Base-by-base conservation (phyloP, 2,113 vertebrate genomes). In the Carlito syrichta region DNA sequence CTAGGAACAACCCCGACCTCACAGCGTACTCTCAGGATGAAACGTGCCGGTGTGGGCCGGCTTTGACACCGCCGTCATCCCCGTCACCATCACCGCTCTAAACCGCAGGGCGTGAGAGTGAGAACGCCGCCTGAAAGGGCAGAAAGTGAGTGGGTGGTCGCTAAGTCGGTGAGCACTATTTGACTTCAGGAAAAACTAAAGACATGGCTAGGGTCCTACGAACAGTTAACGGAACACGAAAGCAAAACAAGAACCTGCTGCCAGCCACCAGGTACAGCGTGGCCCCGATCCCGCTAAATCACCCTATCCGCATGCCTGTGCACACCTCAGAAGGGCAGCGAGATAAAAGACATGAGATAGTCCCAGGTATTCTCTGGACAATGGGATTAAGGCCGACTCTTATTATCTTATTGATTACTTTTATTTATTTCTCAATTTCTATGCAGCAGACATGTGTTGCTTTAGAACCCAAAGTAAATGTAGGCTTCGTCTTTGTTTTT, bases 401-500 rank as follows among this genome's bases (percentile, higher is more conserved):
- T 45, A 16, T 5, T 20, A 19, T 40, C n/a, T 25, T 86, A 74
- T 69, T 88, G 62, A 45, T 45, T 60, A 60, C 35, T 87, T 91
- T 78, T 87, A 56, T 66, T 27, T 93, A 52, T 52, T 81, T 89
- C 78, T 48, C 14, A 88, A 83, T 58, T 83, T 76, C 54, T 73
- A 90, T 3, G 3, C 11, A 84, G 35, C 30, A 68, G 50, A 84
- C 3, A 43, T 48, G 56, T 7, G 86, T 50, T 91, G 60, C 76
- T 93, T 93, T 58, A 77, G 77, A 94, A 95, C 79, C 43, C 50
- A 85, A 95, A 92, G 93, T 50, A 73, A 95, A 52, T 13, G 1
- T 12, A 38, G 19, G n/a, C 56, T 76, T 89, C 45, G 62, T n/a
- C n/a, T 71, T 69, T 38, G 38, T 38, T 38, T 69, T 2, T 66